These are phyloP conservation scores for Anolis apletophallus DNA, from an alignment of 2,797 vertebrate genomes.

Conservation along the genomic window DNA sequence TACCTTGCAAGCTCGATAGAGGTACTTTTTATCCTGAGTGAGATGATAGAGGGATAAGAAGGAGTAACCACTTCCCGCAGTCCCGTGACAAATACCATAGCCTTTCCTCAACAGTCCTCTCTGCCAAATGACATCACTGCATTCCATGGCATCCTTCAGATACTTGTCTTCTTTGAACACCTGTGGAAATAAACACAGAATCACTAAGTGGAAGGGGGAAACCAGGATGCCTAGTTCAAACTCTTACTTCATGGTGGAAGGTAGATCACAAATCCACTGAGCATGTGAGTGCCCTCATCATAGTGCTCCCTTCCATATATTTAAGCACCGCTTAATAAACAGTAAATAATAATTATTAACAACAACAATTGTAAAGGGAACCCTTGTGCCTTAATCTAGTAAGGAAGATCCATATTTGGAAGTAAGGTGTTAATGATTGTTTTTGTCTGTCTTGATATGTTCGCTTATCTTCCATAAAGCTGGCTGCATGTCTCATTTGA, in stretches of 20 bases:
- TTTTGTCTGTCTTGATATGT: background rate
- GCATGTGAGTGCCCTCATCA: background rate
- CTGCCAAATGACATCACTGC: constrained; percentile 95
- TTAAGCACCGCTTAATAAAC: background rate
- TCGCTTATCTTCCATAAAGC: background rate
- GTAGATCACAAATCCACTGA: background rate
- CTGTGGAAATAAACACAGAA: constrained; percentile 71
- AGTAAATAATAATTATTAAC: background rate
- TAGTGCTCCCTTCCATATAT: background rate
- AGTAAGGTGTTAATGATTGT: background rate
- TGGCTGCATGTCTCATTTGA: background rate
- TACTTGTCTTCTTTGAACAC: constrained; percentile 97
- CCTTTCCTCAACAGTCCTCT: constrained; percentile 94
- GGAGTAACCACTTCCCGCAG: constrained; percentile 93
- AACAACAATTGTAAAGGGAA: background rate
- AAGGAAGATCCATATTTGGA: background rate
- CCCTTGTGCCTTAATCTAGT: background rate
- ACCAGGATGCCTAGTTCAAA: background rate
- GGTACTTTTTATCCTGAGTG: constrained; percentile 93
- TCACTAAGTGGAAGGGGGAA: background rate
- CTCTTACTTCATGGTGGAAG: background rate
- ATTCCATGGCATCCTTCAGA: constrained; percentile 92
- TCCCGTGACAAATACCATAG: constrained; percentile 95
- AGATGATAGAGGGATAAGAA: constrained; percentile 92
- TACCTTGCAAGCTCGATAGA: constrained; percentile 96